Evolutionary conservation across 2,113 vertebrate species (phyloP).

Genomic region (Myotis brandtii): DNA sequence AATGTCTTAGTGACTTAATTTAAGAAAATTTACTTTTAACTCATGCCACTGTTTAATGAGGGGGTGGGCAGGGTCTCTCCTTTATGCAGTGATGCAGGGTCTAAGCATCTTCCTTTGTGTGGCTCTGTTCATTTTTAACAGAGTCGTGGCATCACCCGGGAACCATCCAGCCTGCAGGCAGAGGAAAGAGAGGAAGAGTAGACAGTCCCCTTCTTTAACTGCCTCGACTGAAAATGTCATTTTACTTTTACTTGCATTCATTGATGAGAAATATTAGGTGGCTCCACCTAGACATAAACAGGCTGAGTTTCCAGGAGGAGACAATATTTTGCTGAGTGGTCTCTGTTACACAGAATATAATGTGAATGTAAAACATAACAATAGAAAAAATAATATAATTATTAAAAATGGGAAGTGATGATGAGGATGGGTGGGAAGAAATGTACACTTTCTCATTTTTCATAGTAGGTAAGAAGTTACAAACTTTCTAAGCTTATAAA

Average conservation of each 20-base stretch:
- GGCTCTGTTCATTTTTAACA: background rate
- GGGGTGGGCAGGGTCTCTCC: background rate
- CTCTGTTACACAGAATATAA: background rate
- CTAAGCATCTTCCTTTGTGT: background rate
- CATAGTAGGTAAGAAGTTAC: background rate
- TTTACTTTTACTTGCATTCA: background rate
- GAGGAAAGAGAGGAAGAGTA: background rate
- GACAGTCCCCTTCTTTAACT: background rate
- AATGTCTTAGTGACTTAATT: background rate
- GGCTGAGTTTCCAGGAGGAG: background rate
- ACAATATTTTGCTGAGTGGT: background rate
- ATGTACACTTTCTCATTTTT: background rate
- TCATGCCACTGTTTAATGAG: background rate
- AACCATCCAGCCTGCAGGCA: background rate
- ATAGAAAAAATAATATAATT: background rate
- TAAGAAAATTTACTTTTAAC: background rate
- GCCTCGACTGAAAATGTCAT: background rate
- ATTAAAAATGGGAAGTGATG: background rate
- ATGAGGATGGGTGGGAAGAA: background rate
- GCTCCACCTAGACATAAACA: background rate
- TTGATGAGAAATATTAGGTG: background rate
- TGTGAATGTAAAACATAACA: background rate
- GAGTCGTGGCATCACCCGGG: background rate
- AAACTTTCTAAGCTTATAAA: constrained; percentile 5
- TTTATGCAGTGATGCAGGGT: background rate